Percentiles rank a stretch among this genome's conserved stretches.
Evolutionary conservation across 2,797 vertebrate species (phyloP).

Genomic region (Oryzias sinensis): DNA sequence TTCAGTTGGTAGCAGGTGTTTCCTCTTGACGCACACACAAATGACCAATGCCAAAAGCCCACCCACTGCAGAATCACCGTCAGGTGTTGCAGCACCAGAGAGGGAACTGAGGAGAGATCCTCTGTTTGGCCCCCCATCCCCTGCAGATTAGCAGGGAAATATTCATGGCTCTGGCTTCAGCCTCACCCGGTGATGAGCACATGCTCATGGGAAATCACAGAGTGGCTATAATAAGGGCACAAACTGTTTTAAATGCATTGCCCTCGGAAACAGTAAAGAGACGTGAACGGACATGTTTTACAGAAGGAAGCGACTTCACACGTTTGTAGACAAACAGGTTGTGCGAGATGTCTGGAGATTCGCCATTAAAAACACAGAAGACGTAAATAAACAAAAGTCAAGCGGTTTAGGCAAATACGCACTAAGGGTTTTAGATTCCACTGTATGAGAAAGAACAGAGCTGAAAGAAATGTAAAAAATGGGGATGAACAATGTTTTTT

Average conservation of each 20-base stretch:
- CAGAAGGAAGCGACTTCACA: constrained; percentile 7
- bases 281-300: neutral
- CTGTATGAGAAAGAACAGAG: neutral
- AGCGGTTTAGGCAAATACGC: neutral
- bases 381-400: neutral
- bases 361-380: constrained; percentile 1
- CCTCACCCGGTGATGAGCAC: constrained; percentile 41
- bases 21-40: constrained; percentile 1
- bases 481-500: no score
- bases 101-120: neutral
- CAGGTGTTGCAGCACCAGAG: neutral
- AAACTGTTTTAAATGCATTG: no score
- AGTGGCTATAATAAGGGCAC: neutral
- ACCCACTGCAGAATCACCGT: neutral
- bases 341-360: constrained; percentile 3
- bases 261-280: neutral
- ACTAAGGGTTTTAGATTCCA: neutral
- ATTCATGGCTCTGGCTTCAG: constrained; percentile 26
- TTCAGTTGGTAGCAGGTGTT: constrained; percentile 17
- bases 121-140: constrained; percentile 14
- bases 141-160: constrained; percentile 49
- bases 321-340: constrained; percentile 10
- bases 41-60: constrained; percentile 7
- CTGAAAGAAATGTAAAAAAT: neutral
- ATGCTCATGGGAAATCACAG: constrained; percentile 12